Conservation (phyloP, 2,113 vertebrate genomes). For the Gallinago media region DNA sequence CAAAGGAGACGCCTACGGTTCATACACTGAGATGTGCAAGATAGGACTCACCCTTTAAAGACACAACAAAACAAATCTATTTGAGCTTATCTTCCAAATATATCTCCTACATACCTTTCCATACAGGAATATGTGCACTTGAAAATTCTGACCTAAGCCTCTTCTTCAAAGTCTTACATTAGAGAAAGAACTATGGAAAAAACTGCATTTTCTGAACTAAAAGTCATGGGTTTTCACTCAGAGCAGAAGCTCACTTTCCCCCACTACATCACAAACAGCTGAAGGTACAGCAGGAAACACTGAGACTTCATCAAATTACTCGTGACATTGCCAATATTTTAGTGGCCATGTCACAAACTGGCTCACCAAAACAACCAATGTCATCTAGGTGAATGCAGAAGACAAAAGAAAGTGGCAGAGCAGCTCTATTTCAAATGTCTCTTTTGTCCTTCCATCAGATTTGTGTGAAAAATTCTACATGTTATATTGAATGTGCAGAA, state of each 20-base stretch:
- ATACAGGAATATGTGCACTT: neutral
- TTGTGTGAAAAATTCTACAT: neutral
- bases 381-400: neutral
- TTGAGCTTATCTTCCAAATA: neutral
- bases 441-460: neutral
- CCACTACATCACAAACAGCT: neutral
- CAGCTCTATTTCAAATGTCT: neutral
- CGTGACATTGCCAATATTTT: neutral
- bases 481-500: neutral
- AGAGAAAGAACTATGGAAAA: neutral
- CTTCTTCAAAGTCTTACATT: neutral
- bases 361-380: neutral
- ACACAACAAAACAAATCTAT: neutral
- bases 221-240: neutral
- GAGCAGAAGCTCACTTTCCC: neutral
- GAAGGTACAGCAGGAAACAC: neutral
- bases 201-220: neutral
- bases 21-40: neutral
- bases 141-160: neutral
- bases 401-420: neutral
- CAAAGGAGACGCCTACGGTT: neutral
- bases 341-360: neutral
- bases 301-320: neutral
- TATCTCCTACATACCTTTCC: neutral
- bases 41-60: neutral